phyloP scores from a whole-genome alignment of 2,113 vertebrate genomes.

The Perccottus glenii region DNA sequence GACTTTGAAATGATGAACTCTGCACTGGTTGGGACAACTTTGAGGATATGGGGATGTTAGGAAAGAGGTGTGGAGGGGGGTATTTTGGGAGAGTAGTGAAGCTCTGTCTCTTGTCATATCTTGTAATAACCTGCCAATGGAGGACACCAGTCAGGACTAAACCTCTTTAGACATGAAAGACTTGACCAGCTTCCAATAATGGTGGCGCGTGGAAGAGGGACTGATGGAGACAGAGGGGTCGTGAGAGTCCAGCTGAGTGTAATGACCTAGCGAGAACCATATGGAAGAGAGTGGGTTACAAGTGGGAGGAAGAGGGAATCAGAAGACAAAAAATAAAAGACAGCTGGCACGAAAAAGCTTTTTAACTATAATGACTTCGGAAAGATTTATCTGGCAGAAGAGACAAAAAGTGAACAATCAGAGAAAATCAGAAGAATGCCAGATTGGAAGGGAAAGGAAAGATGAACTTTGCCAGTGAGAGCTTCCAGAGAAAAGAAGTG shows the following conservation, averaged over 20 bases:
- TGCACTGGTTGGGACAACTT: conserved; percentile 39
- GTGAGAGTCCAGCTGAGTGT: background rate
- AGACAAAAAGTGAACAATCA: conserved; percentile 8
- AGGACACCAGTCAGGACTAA: conserved; percentile 6
- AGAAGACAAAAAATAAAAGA: background rate
- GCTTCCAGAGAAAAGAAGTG: background rate
- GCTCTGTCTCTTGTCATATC: conserved; percentile 24
- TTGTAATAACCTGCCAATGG: conserved; percentile 19
- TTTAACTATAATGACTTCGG: background rate
- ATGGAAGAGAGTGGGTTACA: background rate
- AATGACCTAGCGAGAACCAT: conserved; percentile 28
- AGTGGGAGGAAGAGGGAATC: background rate
- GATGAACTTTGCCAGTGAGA: conserved; percentile 25
- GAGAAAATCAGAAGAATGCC: conserved; percentile 1
- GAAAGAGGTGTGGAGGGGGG: background rate
- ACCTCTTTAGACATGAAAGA: conserved; percentile 32
- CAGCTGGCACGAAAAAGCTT: background rate
- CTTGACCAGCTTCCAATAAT: conserved; percentile 35
- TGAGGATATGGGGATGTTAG: background rate
- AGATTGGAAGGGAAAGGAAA: conserved; percentile 5
- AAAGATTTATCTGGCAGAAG: conserved; percentile 2
- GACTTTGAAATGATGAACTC: conserved; percentile 61
- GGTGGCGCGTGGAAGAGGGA: background rate
- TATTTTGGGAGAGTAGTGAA: conserved; percentile 6
- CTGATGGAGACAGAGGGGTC: conserved; percentile 4